phyloP scores from a whole-genome alignment of 2,888 invertebrate species.

The Philereme vetulata region DNA sequence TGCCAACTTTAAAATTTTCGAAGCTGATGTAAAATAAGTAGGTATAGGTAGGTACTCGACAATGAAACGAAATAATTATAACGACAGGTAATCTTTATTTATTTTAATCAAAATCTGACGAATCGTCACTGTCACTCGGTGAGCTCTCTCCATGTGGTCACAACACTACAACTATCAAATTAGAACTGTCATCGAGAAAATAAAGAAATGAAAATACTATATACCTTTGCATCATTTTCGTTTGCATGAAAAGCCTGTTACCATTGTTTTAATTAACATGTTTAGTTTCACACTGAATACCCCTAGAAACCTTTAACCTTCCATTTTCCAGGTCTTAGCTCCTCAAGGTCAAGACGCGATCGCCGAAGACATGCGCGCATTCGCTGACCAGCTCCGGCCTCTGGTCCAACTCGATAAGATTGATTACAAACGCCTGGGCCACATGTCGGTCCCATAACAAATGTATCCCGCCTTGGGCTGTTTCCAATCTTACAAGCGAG shows the following conservation, averaged over 20 bases:
- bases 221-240: too few species aligned
- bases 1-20: too few species aligned
- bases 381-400: constrained; percentile 97
- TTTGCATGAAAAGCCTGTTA: background rate
- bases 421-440: constrained; percentile 90
- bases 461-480: constrained; percentile 52
- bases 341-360: constrained; percentile 97
- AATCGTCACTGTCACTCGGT: too few species aligned
- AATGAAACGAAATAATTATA: too few species aligned
- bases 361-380: constrained; percentile 97
- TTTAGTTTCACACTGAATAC: background rate
- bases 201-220: too few species aligned
- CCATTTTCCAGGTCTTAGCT: constrained; percentile 86
- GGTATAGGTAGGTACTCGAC: too few species aligned
- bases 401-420: constrained; percentile 96
- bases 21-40: too few species aligned
- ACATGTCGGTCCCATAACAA: constrained; percentile 70
- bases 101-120: too few species aligned
- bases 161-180: too few species aligned
- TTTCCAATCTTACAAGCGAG: constrained; percentile 37
- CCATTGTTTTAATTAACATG: background rate
- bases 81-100: too few species aligned
- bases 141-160: too few species aligned
- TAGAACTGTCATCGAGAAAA: too few species aligned
- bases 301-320: background rate